Percentiles rank a stretch among this genome's conserved stretches.
These are phyloP conservation scores for Phorcus lineatus DNA, from an alignment of 2,888 invertebrate species.

Conservation along the genomic window DNA sequence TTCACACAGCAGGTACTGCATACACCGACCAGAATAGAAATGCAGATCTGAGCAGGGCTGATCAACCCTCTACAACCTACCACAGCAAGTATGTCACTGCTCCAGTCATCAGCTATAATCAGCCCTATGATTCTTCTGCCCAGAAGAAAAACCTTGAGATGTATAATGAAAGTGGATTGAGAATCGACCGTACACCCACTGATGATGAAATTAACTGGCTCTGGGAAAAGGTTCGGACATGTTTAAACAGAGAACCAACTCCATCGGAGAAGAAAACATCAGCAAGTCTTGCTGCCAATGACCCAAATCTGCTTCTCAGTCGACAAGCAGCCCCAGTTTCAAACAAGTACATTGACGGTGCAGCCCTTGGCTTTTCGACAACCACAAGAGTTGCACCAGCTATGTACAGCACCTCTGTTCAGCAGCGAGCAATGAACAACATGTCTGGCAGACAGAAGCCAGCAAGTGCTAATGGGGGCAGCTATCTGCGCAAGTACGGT, in stretches of 20 bases:
- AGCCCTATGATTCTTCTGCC: not conserved
- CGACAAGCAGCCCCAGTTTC: conserved; percentile 54
- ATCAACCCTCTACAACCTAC: not conserved
- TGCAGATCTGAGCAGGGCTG: conserved; percentile 3
- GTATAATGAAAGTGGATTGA: conserved; percentile 63
- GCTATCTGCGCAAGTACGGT: conserved; percentile 51
- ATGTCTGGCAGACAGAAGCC: not conserved
- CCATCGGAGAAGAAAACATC: conserved; percentile 29
- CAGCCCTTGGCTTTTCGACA: conserved; percentile 50
- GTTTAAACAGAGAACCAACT: conserved; percentile 49
- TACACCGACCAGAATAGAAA: not conserved
- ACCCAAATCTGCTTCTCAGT: conserved; percentile 15
- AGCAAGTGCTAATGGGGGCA: conserved; percentile 35
- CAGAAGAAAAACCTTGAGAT: conserved; percentile 40
- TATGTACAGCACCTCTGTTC: not conserved
- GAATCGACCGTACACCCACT: conserved; percentile 73
- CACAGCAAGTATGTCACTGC: not conserved
- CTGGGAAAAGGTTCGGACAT: conserved; percentile 73
- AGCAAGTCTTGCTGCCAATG: not conserved
- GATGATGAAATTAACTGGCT: conserved; percentile 74
- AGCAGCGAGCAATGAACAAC: not conserved
- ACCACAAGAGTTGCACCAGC: not conserved
- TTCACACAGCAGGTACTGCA: not conserved
- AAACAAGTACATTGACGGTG: conserved; percentile 68
- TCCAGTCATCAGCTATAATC: not conserved